Percentiles rank a stretch among this genome's conserved stretches.
phyloP scores from a whole-genome alignment of 2,797 vertebrate genomes.

The Coranthus polyacanthus region DNA sequence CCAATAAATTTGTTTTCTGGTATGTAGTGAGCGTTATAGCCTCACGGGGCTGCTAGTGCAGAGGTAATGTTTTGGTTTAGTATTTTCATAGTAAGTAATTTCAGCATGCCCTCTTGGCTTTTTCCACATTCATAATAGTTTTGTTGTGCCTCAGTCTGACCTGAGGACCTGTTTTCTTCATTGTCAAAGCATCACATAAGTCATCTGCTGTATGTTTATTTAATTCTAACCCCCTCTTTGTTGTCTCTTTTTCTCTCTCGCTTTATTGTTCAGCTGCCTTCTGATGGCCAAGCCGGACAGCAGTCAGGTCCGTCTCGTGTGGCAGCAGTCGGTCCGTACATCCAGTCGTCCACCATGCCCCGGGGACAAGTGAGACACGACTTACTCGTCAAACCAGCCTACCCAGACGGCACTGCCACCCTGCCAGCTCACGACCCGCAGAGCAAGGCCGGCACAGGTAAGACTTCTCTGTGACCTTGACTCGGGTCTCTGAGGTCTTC shows the following conservation, averaged over 20 bases:
- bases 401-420: constrained; percentile 87
- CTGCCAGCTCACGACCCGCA: constrained; percentile 85
- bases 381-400: constrained; percentile 90
- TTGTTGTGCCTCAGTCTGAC: too few relatives aligned
- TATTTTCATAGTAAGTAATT: background rate
- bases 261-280: constrained; percentile 81
- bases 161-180: background rate
- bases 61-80: background rate
- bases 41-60: background rate
- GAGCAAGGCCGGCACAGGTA: constrained; percentile 74
- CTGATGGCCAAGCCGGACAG: constrained; percentile 88
- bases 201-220: background rate
- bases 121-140: background rate
- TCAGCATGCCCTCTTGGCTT: constrained; percentile 16
- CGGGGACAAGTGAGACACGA: constrained; percentile 91
- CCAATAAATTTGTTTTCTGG: background rate
- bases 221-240: background rate
- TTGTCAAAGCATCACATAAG: background rate
- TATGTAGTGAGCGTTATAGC: background rate
- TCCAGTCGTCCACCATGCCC: constrained; percentile 97
- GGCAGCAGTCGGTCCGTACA: constrained; percentile 97
- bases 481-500: background rate
- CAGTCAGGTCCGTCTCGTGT: constrained; percentile 89
- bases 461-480: constrained; percentile 5
- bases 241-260: background rate